Evolutionary conservation across 2,888 invertebrate genomes (phyloP), one percentile per base, ranked within the genome.

Genomic region (Brachynemurus nebulosus): DNA sequence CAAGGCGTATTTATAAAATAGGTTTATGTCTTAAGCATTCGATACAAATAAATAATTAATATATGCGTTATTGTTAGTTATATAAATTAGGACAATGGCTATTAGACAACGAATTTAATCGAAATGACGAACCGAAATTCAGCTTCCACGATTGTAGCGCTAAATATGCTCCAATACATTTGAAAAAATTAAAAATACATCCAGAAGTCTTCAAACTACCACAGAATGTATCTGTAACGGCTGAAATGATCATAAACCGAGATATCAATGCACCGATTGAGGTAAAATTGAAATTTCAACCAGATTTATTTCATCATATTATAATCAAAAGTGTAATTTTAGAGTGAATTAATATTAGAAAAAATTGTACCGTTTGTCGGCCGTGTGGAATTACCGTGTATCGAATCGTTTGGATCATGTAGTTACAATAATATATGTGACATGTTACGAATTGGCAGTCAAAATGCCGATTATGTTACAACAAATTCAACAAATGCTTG

Each of bases 401-500:
- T 40, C 9, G 18, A 23, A 17, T 6, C 17, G 8, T 40, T 40
- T 40, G 40, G 40, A 4, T 40, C 40, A 11, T 40, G 40, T 25
- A 12, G 7, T 20, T 40, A 25, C 27, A 18, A 25, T 5, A 16
- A 40, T 40, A 40, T 40, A 23, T 40, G 40, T 18, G 19, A 17
- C 8, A 25, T 21, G 40, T 25, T 40, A 27, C 25, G 6, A 4
- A 3, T 27, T 25, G 40, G 40, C 23, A 23, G 20, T 25, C 7
- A 16, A 25, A 25, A 23, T 9, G 25, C 25, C 1, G 23, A 40
- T 25, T 8, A 40, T 16, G 40, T 40, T 8, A 12, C 14, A 14
- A 16, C 21, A 19, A 40, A 40, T 25, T 25, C 25, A 23, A 40
- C 40, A 40, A 40, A 40, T 14, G 40, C 25, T 4, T 40, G 40